Evolutionary conservation across 2,888 invertebrate species (phyloP).

Genomic region (Bembecia ichneumoniformis): DNA sequence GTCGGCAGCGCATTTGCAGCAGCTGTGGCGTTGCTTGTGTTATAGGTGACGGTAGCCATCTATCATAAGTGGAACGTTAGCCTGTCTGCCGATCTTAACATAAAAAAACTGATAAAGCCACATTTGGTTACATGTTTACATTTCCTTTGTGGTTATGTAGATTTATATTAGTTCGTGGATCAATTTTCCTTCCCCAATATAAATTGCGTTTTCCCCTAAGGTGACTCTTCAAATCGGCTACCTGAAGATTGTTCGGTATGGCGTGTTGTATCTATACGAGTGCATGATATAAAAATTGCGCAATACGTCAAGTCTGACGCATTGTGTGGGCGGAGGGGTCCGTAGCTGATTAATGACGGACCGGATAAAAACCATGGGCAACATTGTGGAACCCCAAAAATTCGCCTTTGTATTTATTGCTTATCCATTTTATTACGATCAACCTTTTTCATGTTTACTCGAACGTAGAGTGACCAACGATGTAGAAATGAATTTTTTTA

Average conservation of each 20-base stretch:
- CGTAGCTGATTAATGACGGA: conserved; percentile 48
- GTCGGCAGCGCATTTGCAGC: no score
- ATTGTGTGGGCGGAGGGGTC: conserved; percentile 19
- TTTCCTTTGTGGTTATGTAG: no score
- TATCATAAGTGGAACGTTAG: no score
- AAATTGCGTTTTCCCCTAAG: not conserved
- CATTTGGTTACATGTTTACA: no score
- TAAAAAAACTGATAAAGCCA: no score
- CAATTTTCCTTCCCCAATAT: not conserved
- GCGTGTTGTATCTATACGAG: conserved; percentile 3
- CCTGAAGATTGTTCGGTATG: not conserved
- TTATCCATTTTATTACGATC: conserved; percentile 44
- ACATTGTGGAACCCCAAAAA: conserved; percentile 3
- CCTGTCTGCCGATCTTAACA: no score
- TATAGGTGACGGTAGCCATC: no score
- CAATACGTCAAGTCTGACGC: conserved; percentile 40
- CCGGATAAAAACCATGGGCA: conserved; percentile 31
- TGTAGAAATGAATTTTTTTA: not conserved
- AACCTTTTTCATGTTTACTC: conserved; percentile 32
- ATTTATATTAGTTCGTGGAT: no score
- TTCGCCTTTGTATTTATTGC: conserved; percentile 42
- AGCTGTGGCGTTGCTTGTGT: no score
- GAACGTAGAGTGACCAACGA: conserved; percentile 1
- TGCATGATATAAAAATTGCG: conserved; percentile 6
- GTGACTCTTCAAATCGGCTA: conserved; percentile 2